phyloP scores from a whole-genome alignment of 2,797 vertebrate genomes.

The Cottoperca gobio region DNA sequence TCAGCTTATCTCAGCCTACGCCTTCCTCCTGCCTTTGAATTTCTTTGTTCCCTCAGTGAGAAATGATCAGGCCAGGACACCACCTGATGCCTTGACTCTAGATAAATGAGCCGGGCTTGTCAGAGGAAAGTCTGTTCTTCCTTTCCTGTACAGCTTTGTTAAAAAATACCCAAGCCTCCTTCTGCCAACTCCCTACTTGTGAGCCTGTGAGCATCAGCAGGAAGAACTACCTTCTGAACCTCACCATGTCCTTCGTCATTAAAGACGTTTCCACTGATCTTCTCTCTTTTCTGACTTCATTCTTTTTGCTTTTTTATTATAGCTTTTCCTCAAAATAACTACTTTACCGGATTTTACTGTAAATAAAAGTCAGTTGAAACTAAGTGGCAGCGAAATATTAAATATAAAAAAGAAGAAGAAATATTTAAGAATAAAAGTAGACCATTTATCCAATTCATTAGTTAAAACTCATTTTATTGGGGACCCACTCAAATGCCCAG shows the following conservation, averaged over 20 bases:
- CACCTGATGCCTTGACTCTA: conserved; percentile 18
- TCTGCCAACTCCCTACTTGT: not conserved
- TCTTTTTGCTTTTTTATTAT: not conserved
- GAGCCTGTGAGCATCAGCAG: not conserved
- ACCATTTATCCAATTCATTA: no score
- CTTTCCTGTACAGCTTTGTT: not conserved
- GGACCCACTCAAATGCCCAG: no score
- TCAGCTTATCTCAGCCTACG: conserved; percentile 24
- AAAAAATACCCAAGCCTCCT: not conserved
- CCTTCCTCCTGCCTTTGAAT: conserved; percentile 15
- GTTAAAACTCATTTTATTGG: no score
- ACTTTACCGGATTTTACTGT: no score
- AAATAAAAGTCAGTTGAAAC: no score
- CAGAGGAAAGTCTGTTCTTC: not conserved
- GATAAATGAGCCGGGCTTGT: not conserved
- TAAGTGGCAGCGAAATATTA: no score
- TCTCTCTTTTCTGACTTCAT: not conserved
- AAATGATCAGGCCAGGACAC: conserved; percentile 14
- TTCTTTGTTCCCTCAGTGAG: conserved; percentile 26
- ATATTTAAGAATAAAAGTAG: no score
- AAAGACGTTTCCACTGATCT: not conserved
- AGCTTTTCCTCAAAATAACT: not conserved
- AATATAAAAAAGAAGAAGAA: no score
- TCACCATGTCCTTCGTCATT: not conserved
- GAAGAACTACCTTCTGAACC: not conserved